Evolutionary conservation across 2,797 vertebrate species (phyloP).

Genomic region (Gephyroberyx darwinii): DNA sequence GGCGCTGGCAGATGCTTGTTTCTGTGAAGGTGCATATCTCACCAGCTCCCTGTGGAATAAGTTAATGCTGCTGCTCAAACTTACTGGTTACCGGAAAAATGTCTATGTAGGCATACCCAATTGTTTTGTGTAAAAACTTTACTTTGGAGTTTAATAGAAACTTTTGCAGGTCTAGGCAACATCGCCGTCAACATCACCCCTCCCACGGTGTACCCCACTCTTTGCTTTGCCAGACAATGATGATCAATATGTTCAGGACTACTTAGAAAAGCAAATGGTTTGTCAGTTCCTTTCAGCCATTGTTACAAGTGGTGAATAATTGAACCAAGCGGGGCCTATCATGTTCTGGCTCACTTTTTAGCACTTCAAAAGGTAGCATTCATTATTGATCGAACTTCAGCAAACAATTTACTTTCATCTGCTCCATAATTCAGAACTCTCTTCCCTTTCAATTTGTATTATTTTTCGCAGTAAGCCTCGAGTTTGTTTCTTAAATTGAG

Average conservation of each 20-base stretch:
- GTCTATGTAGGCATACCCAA: background rate
- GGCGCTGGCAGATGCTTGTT: constrained; percentile 15
- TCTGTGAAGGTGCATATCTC: constrained; percentile 35
- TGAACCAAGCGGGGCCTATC: constrained; percentile 65
- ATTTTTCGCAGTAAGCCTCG: constrained; percentile 21
- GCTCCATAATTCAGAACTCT: constrained; percentile 79
- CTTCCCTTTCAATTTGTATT: constrained; percentile 61
- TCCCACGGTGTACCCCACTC: background rate
- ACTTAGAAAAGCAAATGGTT: constrained; percentile 48
- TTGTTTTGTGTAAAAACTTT: constrained; percentile 16
- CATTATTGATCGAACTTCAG: constrained; percentile 83
- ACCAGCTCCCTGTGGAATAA: constrained; percentile 35
- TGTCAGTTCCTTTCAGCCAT: constrained; percentile 66
- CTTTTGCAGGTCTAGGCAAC: background rate
- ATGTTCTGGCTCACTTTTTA: constrained; percentile 71
- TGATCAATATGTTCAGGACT: constrained; percentile 46
- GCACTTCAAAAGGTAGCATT: constrained; percentile 81
- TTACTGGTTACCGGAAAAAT: constrained; percentile 9
- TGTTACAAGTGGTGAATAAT: constrained; percentile 71
- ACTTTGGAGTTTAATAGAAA: constrained; percentile 31
- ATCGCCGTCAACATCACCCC: background rate
- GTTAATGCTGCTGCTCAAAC: background rate
- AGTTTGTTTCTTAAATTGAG: constrained; percentile 26
- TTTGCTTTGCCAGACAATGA: constrained; percentile 15
- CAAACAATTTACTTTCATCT: constrained; percentile 82